Base-by-base conservation (phyloP, 2,113 vertebrate species). In the Rhinichthys klamathensis region DNA sequence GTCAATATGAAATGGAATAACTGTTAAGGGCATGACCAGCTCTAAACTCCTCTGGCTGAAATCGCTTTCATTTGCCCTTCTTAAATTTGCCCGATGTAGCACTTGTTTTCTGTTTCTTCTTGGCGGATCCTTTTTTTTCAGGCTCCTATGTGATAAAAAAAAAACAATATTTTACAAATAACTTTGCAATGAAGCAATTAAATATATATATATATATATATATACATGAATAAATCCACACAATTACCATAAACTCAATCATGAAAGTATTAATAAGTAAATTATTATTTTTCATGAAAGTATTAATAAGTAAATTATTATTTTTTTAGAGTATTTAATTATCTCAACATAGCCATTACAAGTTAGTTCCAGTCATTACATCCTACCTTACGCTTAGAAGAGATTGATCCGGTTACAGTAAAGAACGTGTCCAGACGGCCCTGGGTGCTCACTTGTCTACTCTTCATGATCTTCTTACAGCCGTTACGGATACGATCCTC, bases 341-440 rank as follows among this genome's bases (percentile, higher is more conserved):
- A 13, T 51, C 4, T 35, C 9, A 70, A 70, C 21, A 32, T 18
- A 23, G 65, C 11, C 16, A 63, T 41, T 80, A 67, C 0, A 13
- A 32, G n/a, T 69, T 35, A n/a, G 18, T 51, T 38, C 9, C 56
- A 76, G 7, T 27, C 5, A 84, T 51, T 60, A 15, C 49, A 25
- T 18, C 23, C 13, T 82, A 95, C 95, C 94, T 98, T 99, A 84
- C 97, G 96, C 87, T 99, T 99, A 0, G 97, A 98, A 0, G 97
- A 98, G 77, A 99, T 95, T 0, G 97, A 99, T 1, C 97, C 98
- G 0, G 98, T 99, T 85, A 99, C 95, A 35, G 95, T 96, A 93
- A 99, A 99, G 94, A 99, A 99, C 38, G 98, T 96, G 2, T 99
- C 98, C 23, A 99, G 93, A 2, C 98, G 93, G 61, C 97, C 98